Conservation (phyloP, 2,888 invertebrate genomes). For the Hoplodrina blanda region DNA sequence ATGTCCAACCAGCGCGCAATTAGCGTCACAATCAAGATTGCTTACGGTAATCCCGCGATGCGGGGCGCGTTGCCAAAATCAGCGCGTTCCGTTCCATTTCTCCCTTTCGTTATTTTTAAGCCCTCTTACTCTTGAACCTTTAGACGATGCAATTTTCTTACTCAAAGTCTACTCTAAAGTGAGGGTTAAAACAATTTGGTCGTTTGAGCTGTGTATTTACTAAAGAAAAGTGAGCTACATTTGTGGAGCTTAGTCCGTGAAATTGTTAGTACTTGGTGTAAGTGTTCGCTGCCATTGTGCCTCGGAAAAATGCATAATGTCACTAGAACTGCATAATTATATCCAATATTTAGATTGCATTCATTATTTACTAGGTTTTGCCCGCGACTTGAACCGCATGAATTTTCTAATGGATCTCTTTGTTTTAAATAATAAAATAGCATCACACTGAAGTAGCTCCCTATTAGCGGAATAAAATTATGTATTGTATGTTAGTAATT, state of each 20-base stretch:
- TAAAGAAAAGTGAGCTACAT: slow-evolving; percentile 45
- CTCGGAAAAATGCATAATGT: slow-evolving; percentile 19
- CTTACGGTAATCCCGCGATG: slow-evolving; percentile 72
- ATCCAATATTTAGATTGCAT: slow-evolving; percentile 2
- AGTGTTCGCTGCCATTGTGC: slow-evolving; percentile 31
- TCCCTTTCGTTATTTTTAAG: slow-evolving; percentile 40
- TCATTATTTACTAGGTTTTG: not conserved
- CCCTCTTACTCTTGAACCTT: slow-evolving; percentile 37
- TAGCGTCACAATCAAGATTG: slow-evolving; percentile 81
- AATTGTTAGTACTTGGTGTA: slow-evolving; percentile 43
- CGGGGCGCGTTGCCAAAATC: slow-evolving; percentile 41
- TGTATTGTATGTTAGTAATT: too few relatives aligned
- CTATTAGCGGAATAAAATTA: too few relatives aligned
- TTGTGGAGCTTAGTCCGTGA: slow-evolving; percentile 49
- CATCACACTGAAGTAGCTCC: too few relatives aligned
- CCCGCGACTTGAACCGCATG: too few relatives aligned
- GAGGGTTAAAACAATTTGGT: slow-evolving; percentile 59
- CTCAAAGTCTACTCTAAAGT: slow-evolving; percentile 45
- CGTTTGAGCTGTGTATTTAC: slow-evolving; percentile 51
- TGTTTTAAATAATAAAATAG: too few relatives aligned
- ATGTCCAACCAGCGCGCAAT: slow-evolving; percentile 71
- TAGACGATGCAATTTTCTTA: slow-evolving; percentile 51
- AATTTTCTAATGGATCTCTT: not conserved
- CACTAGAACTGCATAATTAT: slow-evolving; percentile 6
- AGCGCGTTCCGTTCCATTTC: slow-evolving; percentile 43